phyloP scores from a whole-genome alignment of 1,140 invertebrate species.

The Drosophila lini region DNA sequence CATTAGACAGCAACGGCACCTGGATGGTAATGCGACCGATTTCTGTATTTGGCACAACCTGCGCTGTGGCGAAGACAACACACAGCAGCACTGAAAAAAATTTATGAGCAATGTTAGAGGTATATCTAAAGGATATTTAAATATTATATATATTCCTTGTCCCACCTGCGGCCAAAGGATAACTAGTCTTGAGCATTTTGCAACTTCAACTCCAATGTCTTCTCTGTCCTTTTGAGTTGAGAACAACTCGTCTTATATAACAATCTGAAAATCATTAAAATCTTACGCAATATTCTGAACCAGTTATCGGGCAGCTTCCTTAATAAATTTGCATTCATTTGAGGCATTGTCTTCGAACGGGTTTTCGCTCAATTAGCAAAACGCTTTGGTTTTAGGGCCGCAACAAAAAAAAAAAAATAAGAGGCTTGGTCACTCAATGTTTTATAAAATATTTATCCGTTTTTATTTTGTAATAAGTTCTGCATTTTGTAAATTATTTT shows the following conservation, averaged over 20 bases:
- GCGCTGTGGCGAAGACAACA: conserved; percentile 52
- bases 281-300: conserved; percentile 41
- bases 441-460: conserved; percentile 67
- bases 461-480: conserved; percentile 65
- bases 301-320: conserved; percentile 57
- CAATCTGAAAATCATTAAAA: neutral
- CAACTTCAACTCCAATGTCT: conserved; percentile 36
- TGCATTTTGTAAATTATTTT: conserved; percentile 68
- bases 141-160: too few relatives aligned
- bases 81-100: conserved; percentile 64
- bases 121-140: neutral
- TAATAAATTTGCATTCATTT: conserved; percentile 56
- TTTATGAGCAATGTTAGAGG: neutral
- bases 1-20: conserved; percentile 71
- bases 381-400: conserved; percentile 19
- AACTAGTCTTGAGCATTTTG: conserved; percentile 60
- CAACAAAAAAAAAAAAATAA: neutral
- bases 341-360: conserved; percentile 1
- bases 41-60: conserved; percentile 72
- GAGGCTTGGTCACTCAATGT: neutral
- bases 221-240: conserved; percentile 53
- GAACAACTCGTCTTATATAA: conserved; percentile 54
- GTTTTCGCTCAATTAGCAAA: conserved; percentile 44
- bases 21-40: conserved; percentile 71
- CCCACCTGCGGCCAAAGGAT: conserved; percentile 67